These are phyloP conservation scores for Dunckerocampus dactyliophorus DNA, from an alignment of 2,113 vertebrate genomes.

Conservation along the genomic window DNA sequence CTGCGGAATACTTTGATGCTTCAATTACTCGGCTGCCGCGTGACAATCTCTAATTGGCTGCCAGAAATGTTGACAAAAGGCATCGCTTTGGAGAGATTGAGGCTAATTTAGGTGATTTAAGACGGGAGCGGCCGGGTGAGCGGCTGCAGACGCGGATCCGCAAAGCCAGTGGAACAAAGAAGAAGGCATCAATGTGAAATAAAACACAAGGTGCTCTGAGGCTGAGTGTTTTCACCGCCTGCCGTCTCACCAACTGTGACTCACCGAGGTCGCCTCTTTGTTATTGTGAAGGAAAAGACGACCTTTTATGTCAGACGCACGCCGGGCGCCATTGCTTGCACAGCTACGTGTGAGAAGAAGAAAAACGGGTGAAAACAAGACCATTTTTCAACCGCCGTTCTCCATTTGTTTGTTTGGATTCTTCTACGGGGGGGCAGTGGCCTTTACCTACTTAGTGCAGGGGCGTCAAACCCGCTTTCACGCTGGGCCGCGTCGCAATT, in stretches of 20 bases:
- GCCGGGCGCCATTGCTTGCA: too few relatives aligned
- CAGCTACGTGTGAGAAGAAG: too few relatives aligned
- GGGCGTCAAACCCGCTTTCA: too few relatives aligned
- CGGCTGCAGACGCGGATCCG: background rate
- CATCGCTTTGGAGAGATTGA: slow-evolving; percentile 27
- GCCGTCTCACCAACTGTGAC: background rate
- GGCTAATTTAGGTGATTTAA: slow-evolving; percentile 31
- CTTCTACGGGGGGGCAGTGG: too few relatives aligned
- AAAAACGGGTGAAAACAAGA: too few relatives aligned
- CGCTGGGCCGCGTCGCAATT: too few relatives aligned
- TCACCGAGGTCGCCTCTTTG: background rate
- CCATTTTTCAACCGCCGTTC: too few relatives aligned
- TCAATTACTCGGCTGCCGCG: slow-evolving; percentile 21
- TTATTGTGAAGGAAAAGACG: background rate
- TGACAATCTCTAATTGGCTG: slow-evolving; percentile 43
- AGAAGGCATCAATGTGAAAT: background rate
- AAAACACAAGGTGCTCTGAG: slow-evolving; percentile 11
- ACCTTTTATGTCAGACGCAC: too few relatives aligned
- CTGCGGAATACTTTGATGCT: slow-evolving; percentile 24
- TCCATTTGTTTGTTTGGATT: too few relatives aligned
- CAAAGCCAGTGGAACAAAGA: background rate
- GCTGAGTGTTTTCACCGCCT: slow-evolving; percentile 16
- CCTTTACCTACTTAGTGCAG: too few relatives aligned
- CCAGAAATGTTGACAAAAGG: slow-evolving; percentile 37
- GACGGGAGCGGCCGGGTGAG: slow-evolving; percentile 7